Evolutionary conservation across 2,888 invertebrate species (phyloP).

Genomic region (Poecilobothrus nobilitatus): DNA sequence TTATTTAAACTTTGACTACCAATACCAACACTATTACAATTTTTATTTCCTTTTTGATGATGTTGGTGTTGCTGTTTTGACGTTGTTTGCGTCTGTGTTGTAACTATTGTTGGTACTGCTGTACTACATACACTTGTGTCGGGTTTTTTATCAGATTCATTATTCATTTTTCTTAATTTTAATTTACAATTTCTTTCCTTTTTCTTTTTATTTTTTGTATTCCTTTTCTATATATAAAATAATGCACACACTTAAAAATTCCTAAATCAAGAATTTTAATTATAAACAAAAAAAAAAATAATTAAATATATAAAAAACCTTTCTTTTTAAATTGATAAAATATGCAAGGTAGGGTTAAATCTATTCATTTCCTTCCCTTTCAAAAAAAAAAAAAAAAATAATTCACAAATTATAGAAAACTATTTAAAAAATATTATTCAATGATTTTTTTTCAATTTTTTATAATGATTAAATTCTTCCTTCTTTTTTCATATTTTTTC

Average conservation of each 20-base stretch:
- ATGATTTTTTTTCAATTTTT: too few relatives aligned
- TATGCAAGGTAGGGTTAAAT: slow-evolving; percentile 2
- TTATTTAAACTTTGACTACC: slow-evolving; percentile 19
- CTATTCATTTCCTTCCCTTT: neutral
- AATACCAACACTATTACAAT: slow-evolving; percentile 16
- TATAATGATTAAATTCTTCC: neutral
- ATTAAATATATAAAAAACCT: neutral
- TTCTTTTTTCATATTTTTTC: neutral
- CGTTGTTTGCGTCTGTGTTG: slow-evolving; percentile 36
- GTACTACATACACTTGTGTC: slow-evolving; percentile 35
- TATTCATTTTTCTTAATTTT: slow-evolving; percentile 33
- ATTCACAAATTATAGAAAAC: neutral
- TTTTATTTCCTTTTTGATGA: slow-evolving; percentile 23
- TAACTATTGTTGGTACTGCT: slow-evolving; percentile 29
- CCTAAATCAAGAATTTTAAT: slow-evolving; percentile 3
- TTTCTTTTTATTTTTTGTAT: slow-evolving; percentile 11
- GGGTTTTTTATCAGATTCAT: slow-evolving; percentile 39
- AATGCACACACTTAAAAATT: slow-evolving; percentile 6
- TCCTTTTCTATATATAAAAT: neutral
- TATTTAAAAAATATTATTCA: neutral
- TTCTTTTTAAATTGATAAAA: neutral
- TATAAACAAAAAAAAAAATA: neutral
- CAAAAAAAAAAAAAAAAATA: neutral
- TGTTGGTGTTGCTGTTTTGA: slow-evolving; percentile 27
- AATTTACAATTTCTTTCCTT: slow-evolving; percentile 21